phyloP scores from a whole-genome alignment of 2,113 vertebrate genomes.

The Mustela lutreola region DNA sequence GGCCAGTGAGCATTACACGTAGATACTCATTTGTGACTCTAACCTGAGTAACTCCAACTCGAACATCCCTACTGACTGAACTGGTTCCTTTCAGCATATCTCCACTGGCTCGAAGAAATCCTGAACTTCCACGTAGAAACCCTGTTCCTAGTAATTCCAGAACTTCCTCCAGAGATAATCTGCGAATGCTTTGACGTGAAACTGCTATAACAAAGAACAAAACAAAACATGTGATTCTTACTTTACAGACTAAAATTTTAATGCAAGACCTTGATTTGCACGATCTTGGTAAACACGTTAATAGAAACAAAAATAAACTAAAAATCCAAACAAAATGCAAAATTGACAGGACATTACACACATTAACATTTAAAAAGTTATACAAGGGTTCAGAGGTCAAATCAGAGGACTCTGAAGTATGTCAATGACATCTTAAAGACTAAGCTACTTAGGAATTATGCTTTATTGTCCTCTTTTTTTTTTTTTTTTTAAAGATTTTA shows the following conservation, averaged over 20 bases:
- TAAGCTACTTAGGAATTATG: not conserved
- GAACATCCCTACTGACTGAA: slow-evolving; percentile 93
- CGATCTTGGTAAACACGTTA: not conserved
- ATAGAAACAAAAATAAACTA: slow-evolving; percentile 32
- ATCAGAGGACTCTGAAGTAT: not conserved
- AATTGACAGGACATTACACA: slow-evolving; percentile 45
- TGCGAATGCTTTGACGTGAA: slow-evolving; percentile 86
- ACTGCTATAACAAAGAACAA: slow-evolving; percentile 81
- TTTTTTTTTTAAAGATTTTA: not conserved
- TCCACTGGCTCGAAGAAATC: slow-evolving; percentile 94
- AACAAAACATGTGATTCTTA: slow-evolving; percentile 67
- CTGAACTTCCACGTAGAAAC: slow-evolving; percentile 93
- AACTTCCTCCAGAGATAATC: slow-evolving; percentile 91
- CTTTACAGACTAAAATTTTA: slow-evolving; percentile 50
- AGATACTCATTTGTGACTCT: slow-evolving; percentile 63
- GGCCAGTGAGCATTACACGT: not conserved
- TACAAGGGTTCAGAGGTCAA: not conserved
- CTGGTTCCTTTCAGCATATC: slow-evolving; percentile 96
- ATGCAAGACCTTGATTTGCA: not conserved
- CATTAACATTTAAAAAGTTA: not conserved
- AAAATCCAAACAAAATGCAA: slow-evolving; percentile 67
- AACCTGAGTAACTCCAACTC: slow-evolving; percentile 96
- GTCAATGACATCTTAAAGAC: not conserved
- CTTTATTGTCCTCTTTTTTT: not conserved
- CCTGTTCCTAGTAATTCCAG: slow-evolving; percentile 94